phyloP scores from a whole-genome alignment of 1,140 invertebrate genomes.

The Rhizoglyphus robini region DNA sequence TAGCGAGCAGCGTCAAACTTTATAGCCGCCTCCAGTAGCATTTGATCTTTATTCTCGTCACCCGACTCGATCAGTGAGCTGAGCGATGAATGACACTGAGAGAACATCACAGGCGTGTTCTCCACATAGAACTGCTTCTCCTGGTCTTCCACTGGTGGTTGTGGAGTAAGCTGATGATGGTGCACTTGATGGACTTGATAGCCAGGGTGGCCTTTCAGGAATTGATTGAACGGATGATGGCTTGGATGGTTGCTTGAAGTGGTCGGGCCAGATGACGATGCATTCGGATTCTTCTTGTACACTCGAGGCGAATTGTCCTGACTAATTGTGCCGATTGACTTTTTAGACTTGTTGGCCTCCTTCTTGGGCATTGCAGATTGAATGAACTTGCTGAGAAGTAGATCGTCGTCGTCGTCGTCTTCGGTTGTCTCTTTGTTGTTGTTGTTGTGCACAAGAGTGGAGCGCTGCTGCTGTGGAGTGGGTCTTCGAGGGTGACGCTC shows the following conservation, averaged over 20 bases:
- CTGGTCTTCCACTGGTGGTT: too few relatives aligned
- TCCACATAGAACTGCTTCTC: too few relatives aligned
- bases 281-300: background rate
- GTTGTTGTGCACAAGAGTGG: too few relatives aligned
- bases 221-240: background rate
- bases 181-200: background rate
- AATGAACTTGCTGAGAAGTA: background rate
- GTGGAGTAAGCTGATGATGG: too few relatives aligned
- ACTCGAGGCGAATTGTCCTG: background rate
- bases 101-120: conserved; percentile 6
- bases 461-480: background rate
- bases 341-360: too few relatives aligned
- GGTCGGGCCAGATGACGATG: background rate
- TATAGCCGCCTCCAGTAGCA: background rate
- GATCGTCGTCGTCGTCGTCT: background rate
- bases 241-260: background rate
- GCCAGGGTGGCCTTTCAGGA: background rate
- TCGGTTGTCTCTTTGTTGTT: background rate
- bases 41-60: background rate
- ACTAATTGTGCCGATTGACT: background rate
- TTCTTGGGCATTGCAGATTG: background rate
- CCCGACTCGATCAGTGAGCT: conserved; percentile 2
- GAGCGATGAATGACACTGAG: conserved; percentile 13
- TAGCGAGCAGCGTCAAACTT: background rate
- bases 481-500: background rate